Evolutionary conservation across 2,113 vertebrate genomes (phyloP).

Genomic region (Rhagologus leucostigma): DNA sequence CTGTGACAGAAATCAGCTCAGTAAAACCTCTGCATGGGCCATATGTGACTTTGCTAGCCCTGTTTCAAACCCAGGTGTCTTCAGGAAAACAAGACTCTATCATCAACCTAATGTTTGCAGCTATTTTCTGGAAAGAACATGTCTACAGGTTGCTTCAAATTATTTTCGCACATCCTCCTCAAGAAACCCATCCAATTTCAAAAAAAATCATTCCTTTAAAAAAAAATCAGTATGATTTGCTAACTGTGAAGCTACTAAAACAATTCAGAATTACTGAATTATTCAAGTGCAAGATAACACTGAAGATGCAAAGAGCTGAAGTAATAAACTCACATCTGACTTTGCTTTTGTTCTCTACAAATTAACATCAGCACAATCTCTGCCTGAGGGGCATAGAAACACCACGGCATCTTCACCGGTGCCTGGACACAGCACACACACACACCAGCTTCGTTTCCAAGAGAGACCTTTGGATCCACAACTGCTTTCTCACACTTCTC

Average conservation of each 20-base stretch:
- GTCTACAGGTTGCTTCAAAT: not conserved
- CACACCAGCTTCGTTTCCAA: not conserved
- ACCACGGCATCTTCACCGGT: not conserved
- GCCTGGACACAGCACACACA: not conserved
- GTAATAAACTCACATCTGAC: not conserved
- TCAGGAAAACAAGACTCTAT: not conserved
- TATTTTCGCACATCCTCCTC: not conserved
- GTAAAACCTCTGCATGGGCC: not conserved
- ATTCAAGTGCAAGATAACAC: not conserved
- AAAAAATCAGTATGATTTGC: not conserved
- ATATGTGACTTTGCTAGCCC: not conserved
- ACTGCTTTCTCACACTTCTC: not conserved
- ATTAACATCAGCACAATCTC: not conserved
- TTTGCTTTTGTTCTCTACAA: not conserved
- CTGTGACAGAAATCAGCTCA: not conserved
- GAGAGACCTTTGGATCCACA: not conserved
- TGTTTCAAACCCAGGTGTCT: not conserved
- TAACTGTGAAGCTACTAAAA: not conserved
- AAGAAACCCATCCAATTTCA: accelerated
- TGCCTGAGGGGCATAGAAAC: not conserved
- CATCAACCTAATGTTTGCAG: not conserved
- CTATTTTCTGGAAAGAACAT: not conserved
- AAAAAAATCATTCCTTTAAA: not conserved
- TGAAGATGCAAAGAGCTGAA: not conserved
- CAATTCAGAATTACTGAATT: not conserved